phyloP scores from a whole-genome alignment of 2,888 invertebrate genomes.

The Tipula lateralis region DNA sequence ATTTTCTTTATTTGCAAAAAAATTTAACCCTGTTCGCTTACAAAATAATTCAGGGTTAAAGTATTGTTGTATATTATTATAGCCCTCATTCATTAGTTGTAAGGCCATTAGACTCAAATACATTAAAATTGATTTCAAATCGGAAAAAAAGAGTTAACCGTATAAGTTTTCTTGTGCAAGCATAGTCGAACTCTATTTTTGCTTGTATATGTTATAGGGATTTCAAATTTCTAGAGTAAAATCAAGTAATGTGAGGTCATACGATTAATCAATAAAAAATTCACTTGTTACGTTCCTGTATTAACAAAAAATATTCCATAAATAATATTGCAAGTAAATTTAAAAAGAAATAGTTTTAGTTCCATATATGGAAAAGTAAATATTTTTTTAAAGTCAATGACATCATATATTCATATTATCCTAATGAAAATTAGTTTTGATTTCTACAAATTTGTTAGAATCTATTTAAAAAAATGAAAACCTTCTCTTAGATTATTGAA shows the following conservation, averaged over 20 bases:
- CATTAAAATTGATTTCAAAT: background rate
- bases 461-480: constrained; percentile 8
- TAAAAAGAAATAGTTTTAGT: background rate
- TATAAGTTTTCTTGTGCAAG: too few relatives aligned
- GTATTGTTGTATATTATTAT: background rate
- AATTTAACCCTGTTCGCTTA: background rate
- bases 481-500: background rate
- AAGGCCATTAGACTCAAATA: background rate
- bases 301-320: background rate
- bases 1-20: constrained; percentile 14
- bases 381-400: background rate
- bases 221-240: background rate
- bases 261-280: background rate
- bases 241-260: background rate
- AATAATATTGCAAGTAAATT: background rate
- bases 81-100: background rate
- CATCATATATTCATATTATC: background rate
- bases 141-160: background rate
- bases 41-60: background rate
- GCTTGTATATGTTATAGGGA: background rate
- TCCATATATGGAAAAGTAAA: background rate
- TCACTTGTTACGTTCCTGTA: background rate
- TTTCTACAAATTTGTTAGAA: background rate
- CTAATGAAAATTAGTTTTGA: constrained; percentile 1
- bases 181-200: background rate